Evolutionary conservation across 37 sponge, comb jelly and placozoan species (phyloP).

Genomic region (Tethya wilhelma): DNA sequence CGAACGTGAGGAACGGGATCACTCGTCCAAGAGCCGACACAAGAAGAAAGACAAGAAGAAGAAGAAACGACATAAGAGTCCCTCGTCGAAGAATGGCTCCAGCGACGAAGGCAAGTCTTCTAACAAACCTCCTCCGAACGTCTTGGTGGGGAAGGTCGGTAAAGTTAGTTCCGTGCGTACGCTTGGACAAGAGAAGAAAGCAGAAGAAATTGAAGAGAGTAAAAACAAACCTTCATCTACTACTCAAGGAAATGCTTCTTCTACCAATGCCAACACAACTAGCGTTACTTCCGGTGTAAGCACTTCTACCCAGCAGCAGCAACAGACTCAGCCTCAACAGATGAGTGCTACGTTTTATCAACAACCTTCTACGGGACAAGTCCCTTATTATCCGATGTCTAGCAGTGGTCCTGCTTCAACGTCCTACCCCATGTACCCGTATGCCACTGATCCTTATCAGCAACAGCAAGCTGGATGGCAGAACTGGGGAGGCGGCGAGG

Average conservation of each 20-base stretch:
- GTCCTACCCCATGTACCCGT: background rate
- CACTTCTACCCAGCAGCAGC: background rate
- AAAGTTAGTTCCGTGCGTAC: constrained; percentile 23
- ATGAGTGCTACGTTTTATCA: constrained; percentile 12
- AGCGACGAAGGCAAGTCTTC: background rate
- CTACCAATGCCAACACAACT: background rate
- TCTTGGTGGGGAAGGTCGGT: constrained; percentile 32
- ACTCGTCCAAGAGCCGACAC: background rate
- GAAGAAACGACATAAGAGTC: background rate
- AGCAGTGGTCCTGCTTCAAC: background rate
- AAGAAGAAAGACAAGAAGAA: constrained; percentile 40
- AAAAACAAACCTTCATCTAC: background rate
- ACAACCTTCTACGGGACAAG: constrained; percentile 10
- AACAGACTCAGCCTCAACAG: background rate
- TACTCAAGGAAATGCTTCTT: background rate
- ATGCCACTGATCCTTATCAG: background rate
- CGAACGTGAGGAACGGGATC: background rate
- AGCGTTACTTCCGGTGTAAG: background rate
- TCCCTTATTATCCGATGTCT: constrained; percentile 6
- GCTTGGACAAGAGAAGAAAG: constrained; percentile 13
- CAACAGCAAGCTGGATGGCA: background rate
- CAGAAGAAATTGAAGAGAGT: background rate
- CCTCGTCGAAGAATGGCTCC: constrained; percentile 7
- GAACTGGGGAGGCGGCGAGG: background rate
- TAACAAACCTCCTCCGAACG: constrained; percentile 18